phyloP scores from a whole-genome alignment of 2,797 vertebrate genomes.

The Miichthys miiuy region DNA sequence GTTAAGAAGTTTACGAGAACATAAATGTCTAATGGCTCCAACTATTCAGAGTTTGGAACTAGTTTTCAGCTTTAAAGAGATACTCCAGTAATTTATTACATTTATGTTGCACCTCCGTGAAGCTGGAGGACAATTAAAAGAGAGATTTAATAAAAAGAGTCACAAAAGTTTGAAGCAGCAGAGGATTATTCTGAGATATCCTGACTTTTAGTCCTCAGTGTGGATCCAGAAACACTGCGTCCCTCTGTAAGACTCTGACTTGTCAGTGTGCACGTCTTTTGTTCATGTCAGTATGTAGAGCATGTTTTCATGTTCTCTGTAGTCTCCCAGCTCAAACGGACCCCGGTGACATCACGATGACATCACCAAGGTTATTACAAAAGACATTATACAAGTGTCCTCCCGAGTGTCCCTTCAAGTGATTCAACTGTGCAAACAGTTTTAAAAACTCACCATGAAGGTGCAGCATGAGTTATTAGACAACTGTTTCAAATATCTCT shows the following conservation, averaged over 20 bases:
- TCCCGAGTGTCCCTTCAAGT: not conserved
- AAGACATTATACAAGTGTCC: not conserved
- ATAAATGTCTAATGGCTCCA: no score
- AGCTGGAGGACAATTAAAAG: not conserved
- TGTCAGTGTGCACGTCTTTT: not conserved
- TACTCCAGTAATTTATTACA: not conserved
- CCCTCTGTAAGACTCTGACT: not conserved
- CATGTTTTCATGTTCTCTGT: not conserved
- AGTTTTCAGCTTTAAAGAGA: not conserved
- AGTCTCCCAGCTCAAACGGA: not conserved
- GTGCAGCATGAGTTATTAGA: not conserved
- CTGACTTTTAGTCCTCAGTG: not conserved
- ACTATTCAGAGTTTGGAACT: no score
- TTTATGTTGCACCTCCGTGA: not conserved
- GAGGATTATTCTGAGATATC: not conserved
- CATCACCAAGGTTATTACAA: conserved; percentile 1
- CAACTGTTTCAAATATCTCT: not conserved
- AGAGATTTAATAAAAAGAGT: not conserved
- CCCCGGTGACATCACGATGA: conserved; percentile 1
- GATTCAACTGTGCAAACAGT: not conserved
- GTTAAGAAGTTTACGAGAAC: not conserved
- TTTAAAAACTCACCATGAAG: not conserved
- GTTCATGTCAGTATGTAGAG: not conserved
- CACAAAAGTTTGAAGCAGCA: not conserved
- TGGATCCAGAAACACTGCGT: not conserved